Base-by-base conservation (phyloP, 2,888 invertebrate species). In the Arrhopalites spinosus region DNA sequence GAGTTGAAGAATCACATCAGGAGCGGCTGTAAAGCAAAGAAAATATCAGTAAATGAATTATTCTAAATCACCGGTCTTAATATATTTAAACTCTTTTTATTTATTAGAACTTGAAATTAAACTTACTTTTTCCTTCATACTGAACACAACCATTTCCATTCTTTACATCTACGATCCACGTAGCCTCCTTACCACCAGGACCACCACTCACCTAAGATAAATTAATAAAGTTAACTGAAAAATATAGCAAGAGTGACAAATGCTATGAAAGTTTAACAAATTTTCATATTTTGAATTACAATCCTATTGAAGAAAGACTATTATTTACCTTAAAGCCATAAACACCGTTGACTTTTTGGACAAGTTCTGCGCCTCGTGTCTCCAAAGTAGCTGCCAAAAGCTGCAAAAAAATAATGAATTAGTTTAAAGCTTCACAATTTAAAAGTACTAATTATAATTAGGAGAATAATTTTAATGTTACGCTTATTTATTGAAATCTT, bases 101-200 rank as follows among this genome's bases (percentile, higher is more conserved):
- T 20, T 2, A 59, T 59, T 23, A 59, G 20, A 8, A 20, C 11
- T 2, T 20, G 20, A 13, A 23, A 59, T n/a, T 50, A 13, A 20
- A 36, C 80, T 79, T 83, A 88, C 87, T 86, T 84, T 87, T 90
- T 50, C 93, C 92, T 83, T 93, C 91, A 84, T 91, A 94, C 20
- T 90, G 90, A 7, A 97, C 90, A 81, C 89, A 91, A n/a, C 96
- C 96, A 84, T 91, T 93, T 77, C 96, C 96, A 78, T 90, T 91
- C 85, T 94, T 96, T 93, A 86, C 93, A 86, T 98, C 94, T 29
- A 98, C 93, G 1, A 96, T 90, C 97, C 98, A 98, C 84, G 90
- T 91, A 0, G 93, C 96, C 83, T 92, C 92, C 30, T 90, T 89
- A 0, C 95, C 95, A 75, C 89, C 90, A 0, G 91, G 90, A 0